Conservation (phyloP, 1,140 invertebrate species). For the Anastatus disparis region DNA sequence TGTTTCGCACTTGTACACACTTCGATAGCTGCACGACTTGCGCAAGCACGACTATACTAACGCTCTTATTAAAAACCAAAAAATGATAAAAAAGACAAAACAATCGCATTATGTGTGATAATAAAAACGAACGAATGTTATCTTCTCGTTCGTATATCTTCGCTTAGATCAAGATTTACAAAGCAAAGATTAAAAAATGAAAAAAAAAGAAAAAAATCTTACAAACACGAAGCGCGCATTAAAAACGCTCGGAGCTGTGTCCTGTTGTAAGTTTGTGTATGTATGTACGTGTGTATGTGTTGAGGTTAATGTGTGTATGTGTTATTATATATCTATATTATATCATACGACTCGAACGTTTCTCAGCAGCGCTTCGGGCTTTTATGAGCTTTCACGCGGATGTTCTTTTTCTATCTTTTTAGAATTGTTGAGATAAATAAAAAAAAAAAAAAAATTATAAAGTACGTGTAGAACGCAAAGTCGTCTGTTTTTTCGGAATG, state of each 20-base stretch:
- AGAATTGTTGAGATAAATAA: constrained; percentile 5
- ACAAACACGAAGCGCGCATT: neutral
- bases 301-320: neutral
- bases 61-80: no score
- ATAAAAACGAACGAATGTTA: neutral
- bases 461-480: constrained; percentile 13
- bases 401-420: constrained; percentile 32
- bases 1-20: constrained; percentile 17
- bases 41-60: constrained; percentile 13
- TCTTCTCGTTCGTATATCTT: neutral
- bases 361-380: constrained; percentile 20
- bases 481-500: neutral
- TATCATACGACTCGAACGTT: constrained; percentile 24
- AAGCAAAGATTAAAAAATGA: neutral
- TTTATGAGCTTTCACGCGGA: constrained; percentile 20
- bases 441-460: no score
- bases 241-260: neutral
- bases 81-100: no score
- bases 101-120: no score
- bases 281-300: neutral
- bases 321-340: constrained; percentile 1
- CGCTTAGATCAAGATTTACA: neutral
- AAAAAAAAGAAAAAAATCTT: neutral
- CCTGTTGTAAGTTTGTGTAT: constrained; percentile 1
- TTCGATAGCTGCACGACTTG: constrained; percentile 17